Conservation (phyloP, 2,797 vertebrate species). For the Chelidonichthys spinosus region DNA sequence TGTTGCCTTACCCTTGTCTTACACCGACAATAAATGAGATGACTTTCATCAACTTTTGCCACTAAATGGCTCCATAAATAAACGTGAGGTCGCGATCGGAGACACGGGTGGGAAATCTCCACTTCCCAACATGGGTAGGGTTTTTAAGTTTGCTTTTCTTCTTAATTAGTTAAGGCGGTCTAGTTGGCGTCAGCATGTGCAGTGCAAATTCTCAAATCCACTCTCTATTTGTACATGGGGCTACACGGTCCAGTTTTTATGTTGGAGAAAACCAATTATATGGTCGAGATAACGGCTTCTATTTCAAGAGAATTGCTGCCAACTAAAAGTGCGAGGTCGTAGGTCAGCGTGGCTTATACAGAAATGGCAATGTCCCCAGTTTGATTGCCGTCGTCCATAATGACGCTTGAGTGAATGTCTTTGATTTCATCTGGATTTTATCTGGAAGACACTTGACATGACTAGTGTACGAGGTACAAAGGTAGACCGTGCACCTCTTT, state of each 20-base stretch:
- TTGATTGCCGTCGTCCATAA: too few relatives aligned
- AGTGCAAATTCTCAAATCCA: slow-evolving; percentile 30
- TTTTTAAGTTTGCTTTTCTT: slow-evolving; percentile 38
- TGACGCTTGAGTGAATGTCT: not conserved
- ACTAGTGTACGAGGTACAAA: not conserved
- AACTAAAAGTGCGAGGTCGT: not conserved
- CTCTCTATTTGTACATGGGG: slow-evolving; percentile 44
- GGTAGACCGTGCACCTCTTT: not conserved
- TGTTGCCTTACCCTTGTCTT: slow-evolving; percentile 38
- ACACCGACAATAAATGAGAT: slow-evolving; percentile 28
- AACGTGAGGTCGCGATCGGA: slow-evolving; percentile 5
- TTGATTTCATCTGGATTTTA: not conserved
- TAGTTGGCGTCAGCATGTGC: slow-evolving; percentile 20
- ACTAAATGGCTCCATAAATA: slow-evolving; percentile 27
- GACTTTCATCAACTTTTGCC: slow-evolving; percentile 36
- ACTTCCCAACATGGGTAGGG: slow-evolving; percentile 3
- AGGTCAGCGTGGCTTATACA: too few relatives aligned
- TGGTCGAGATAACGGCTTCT: not conserved
- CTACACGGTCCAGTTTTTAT: slow-evolving; percentile 24
- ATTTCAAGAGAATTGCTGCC: slow-evolving; percentile 1
- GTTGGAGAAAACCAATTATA: not conserved
- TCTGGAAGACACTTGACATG: not conserved
- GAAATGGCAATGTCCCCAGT: too few relatives aligned
- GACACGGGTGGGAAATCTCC: slow-evolving; percentile 4
- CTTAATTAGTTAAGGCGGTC: slow-evolving; percentile 53